These are phyloP conservation scores for Meliscaeva auricollis DNA, from an alignment of 2,888 invertebrate genomes.

Conservation along the genomic window DNA sequence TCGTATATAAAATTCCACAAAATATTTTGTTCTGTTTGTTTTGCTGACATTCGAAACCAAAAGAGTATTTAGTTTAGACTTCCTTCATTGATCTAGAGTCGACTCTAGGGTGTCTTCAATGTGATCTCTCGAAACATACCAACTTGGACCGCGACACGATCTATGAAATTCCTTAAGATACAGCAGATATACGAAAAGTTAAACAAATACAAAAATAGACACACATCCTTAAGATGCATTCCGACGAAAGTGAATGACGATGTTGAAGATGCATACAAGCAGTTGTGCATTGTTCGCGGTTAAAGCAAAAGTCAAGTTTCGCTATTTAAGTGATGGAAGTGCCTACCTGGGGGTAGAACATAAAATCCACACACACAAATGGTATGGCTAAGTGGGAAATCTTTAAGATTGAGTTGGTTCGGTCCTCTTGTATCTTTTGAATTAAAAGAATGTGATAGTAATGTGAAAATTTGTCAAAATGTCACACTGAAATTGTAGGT, in stretches of 20 bases:
- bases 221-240: constrained; percentile 65
- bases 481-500: constrained; percentile 31
- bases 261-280: not conserved
- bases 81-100: constrained; percentile 57
- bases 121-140: constrained; percentile 34
- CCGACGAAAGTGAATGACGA: constrained; percentile 55
- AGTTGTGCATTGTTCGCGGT: not conserved
- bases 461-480: constrained; percentile 58
- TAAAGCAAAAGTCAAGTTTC: constrained; percentile 35
- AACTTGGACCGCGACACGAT: constrained; percentile 47
- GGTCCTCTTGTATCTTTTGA: constrained; percentile 23
- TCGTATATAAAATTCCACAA: constrained; percentile 54
- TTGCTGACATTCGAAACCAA: constrained; percentile 46
- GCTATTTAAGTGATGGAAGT: not conserved
- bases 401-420: constrained; percentile 41
- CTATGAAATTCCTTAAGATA: constrained; percentile 45
- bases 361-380: constrained; percentile 28
- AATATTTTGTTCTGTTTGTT: constrained; percentile 15
- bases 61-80: constrained; percentile 53
- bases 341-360: constrained; percentile 35
- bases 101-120: constrained; percentile 4
- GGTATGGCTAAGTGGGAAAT: constrained; percentile 42
- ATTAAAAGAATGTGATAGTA: constrained; percentile 54
- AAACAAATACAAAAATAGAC: constrained; percentile 27
- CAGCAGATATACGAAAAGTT: no score